Conservation (phyloP, 1,140 invertebrate species). For the Pseudomyrmex sp. region DNA sequence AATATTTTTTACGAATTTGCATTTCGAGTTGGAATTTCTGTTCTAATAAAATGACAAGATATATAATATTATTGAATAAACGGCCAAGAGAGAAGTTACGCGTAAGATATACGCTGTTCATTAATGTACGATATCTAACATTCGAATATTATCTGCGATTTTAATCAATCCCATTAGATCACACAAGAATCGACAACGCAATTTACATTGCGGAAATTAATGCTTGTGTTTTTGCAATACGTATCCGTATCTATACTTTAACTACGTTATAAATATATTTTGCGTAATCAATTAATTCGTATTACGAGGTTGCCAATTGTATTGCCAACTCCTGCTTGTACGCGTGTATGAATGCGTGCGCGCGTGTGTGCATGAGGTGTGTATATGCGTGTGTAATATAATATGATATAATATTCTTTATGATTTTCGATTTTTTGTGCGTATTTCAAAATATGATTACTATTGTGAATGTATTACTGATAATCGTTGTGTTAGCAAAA, state of each 20-base stretch:
- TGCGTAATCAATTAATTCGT: not conserved
- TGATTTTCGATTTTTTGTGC: slow-evolving; percentile 75
- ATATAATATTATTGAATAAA: slow-evolving; percentile 51
- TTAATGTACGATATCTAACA: slow-evolving; percentile 41
- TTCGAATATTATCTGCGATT: slow-evolving; percentile 50
- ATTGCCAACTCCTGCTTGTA: slow-evolving; percentile 20
- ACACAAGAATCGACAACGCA: not conserved
- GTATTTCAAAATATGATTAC: slow-evolving; percentile 76
- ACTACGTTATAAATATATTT: slow-evolving; percentile 1
- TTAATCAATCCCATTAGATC: slow-evolving; percentile 28
- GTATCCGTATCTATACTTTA: not conserved
- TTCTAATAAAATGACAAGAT: slow-evolving; percentile 27
- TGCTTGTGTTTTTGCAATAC: slow-evolving; percentile 4
- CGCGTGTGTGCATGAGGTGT: slow-evolving; percentile 30
- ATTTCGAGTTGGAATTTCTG: slow-evolving; percentile 20
- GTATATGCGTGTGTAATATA: too few species aligned
- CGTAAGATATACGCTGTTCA: slow-evolving; percentile 63
- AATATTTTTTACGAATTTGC: not conserved
- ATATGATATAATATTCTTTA: slow-evolving; percentile 66
- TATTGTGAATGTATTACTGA: slow-evolving; percentile 76
- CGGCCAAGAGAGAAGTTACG: slow-evolving; percentile 29
- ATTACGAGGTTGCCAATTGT: not conserved
- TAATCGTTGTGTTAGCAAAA: slow-evolving; percentile 78
- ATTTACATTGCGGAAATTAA: not conserved
- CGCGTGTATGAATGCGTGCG: not conserved